Conservation (phyloP, 2,113 vertebrate species). For the Labrus mixtus region DNA sequence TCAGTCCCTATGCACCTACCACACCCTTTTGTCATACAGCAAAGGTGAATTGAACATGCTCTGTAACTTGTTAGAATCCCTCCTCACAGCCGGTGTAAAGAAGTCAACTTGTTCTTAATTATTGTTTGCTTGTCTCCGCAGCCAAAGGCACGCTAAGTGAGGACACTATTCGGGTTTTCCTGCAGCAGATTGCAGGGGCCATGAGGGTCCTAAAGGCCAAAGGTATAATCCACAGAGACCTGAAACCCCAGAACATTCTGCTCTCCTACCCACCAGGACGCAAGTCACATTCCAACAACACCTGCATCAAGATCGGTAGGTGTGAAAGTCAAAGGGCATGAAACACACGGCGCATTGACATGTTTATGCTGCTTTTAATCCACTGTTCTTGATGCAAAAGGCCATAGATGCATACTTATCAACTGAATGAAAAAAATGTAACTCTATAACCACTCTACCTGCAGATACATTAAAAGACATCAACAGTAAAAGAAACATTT, state of each 20-base stretch:
- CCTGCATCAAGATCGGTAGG: constrained; percentile 97
- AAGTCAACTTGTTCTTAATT: background rate
- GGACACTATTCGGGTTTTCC: constrained; percentile 97
- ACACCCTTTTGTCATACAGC: background rate
- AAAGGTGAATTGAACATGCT: background rate
- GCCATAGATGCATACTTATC: too few species aligned
- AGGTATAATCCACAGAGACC: constrained; percentile 96
- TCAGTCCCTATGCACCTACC: background rate
- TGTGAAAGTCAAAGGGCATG: background rate
- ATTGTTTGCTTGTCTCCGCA: constrained; percentile 55
- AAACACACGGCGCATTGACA: too few species aligned
- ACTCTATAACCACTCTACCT: too few species aligned
- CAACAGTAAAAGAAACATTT: too few species aligned
- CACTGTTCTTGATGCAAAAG: too few species aligned
- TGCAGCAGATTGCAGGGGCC: constrained; percentile 96
- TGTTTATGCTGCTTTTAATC: background rate
- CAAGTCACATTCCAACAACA: constrained; percentile 94
- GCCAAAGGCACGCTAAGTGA: constrained; percentile 97
- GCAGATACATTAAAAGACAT: too few species aligned
- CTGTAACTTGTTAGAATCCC: background rate
- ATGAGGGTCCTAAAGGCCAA: constrained; percentile 96
- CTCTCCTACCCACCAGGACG: constrained; percentile 90
- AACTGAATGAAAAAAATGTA: too few species aligned
- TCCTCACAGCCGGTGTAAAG: background rate
- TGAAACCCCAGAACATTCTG: constrained; percentile 98